Evolutionary conservation across 2,797 vertebrate species (phyloP).

Genomic region (Gallirallus australis): DNA sequence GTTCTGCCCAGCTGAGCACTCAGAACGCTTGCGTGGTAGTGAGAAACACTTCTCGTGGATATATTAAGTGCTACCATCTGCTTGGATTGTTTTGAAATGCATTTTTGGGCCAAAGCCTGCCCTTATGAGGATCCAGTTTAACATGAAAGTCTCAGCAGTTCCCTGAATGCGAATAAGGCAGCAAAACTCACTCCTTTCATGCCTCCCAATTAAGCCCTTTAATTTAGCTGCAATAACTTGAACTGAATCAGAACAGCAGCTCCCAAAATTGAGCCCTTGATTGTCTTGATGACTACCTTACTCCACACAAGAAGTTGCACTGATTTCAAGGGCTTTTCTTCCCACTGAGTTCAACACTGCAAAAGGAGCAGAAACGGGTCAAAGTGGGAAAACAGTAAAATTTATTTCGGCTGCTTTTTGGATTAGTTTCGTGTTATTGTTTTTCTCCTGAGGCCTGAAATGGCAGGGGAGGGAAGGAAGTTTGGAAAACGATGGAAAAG

Average conservation of each 20-base stretch:
- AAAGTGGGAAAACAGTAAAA: background rate
- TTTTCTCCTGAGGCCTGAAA: background rate
- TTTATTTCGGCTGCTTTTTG: background rate
- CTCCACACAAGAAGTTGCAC: background rate
- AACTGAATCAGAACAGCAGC: background rate
- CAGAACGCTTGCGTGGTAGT: background rate
- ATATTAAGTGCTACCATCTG: slow-evolving; percentile 69
- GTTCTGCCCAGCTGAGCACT: background rate
- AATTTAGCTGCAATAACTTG: slow-evolving; percentile 5
- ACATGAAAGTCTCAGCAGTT: slow-evolving; percentile 43
- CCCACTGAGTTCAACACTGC: background rate
- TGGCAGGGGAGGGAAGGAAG: background rate
- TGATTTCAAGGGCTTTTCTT: background rate
- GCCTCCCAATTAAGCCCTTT: slow-evolving; percentile 14
- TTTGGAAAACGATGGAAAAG: background rate
- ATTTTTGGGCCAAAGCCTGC: slow-evolving; percentile 59
- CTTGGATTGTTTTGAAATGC: slow-evolving; percentile 65
- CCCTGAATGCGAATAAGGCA: slow-evolving; percentile 26
- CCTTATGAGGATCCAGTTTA: slow-evolving; percentile 58
- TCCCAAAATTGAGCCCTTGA: background rate
- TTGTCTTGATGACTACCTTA: background rate
- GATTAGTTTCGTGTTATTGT: background rate
- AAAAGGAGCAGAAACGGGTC: background rate
- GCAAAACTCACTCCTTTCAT: slow-evolving; percentile 17
- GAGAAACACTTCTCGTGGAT: slow-evolving; percentile 43